Percentiles rank a stretch among this genome's conserved stretches.
Conservation (phyloP, 2,113 vertebrate species). For the Camelus dromedarius region DNA sequence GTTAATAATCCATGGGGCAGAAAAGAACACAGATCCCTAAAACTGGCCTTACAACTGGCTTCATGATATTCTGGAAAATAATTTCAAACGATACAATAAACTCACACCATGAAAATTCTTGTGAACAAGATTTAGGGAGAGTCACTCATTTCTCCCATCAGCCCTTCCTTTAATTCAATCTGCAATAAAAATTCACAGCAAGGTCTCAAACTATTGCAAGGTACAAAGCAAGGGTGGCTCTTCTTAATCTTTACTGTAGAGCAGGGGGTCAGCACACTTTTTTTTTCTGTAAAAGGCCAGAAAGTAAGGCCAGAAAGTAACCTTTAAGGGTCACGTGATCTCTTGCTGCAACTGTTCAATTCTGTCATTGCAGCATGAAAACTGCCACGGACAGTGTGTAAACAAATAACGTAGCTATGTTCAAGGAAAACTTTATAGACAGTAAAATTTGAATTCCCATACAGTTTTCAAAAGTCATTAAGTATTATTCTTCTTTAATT, state of each 20-base stretch:
- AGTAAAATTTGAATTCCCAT: neutral
- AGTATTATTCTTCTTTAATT: neutral
- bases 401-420: neutral
- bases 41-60: conserved; percentile 23
- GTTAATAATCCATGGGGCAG: neutral
- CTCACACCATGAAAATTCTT: conserved; percentile 34
- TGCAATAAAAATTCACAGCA: conserved; percentile 41
- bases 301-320: neutral
- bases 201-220: conserved; percentile 30
- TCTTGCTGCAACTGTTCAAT: neutral
- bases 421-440: neutral
- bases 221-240: neutral
- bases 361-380: neutral
- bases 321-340: neutral
- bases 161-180: conserved; percentile 36
- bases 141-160: neutral
- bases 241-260: conserved; percentile 31
- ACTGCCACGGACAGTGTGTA: neutral
- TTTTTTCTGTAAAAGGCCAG: neutral
- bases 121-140: conserved; percentile 12
- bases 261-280: neutral
- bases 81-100: conserved; percentile 58
- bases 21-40: conserved; percentile 41
- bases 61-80: conserved; percentile 50
- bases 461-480: conserved; percentile 41